Evolutionary conservation across 2,797 vertebrate species (phyloP), one percentile per base, ranked within the genome.

Genomic region (Microctenopoma steveboyesi): DNA sequence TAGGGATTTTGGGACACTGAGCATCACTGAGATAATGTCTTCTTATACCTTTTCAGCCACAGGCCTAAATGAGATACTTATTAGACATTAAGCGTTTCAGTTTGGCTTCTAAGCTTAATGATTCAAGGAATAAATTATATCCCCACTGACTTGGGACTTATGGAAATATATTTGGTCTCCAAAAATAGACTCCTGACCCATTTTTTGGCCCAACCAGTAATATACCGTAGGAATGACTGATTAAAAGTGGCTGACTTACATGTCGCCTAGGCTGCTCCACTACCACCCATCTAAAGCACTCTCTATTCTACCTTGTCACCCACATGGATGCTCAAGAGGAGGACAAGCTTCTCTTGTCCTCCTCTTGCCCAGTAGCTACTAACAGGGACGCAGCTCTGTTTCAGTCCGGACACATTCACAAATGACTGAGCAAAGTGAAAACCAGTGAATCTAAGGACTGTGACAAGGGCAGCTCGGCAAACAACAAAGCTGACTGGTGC

Each of bases 21-120:
- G 65, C 56, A 59, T 79, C 58, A 48, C 60, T 42, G 63, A 40
- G 81, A 82, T 80, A 76, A 78, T 65, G 60, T 66, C 61, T 51
- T 52, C 69, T 76, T 69, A 79, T 81, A 82, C 40, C 64, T 65
- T 58, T 75, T 70, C 60, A 78, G 83, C 84, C 79, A 61, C 59
- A 3, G 74, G 85, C 74, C 61, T 79, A 73, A 89, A 85, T 80
- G 74, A 86, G 76, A 80, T 78, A 83, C 71, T 83, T 80, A 83
- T 77, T 72, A 80, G 68, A 86, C 74, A 82, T 80, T 85, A 77
- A 78, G 74, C 70, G 76, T 79, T 79, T 68, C 53, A 75, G 50
- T 73, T 79, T 82, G 63, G 74, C 76, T 62, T 58, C 18, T 68
- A 53, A 70, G 81, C 67, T 82, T 49, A 50, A 71, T 76, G 45